Base-by-base conservation (phyloP, 2,888 invertebrate species). In the Piscicola geometra region DNA sequence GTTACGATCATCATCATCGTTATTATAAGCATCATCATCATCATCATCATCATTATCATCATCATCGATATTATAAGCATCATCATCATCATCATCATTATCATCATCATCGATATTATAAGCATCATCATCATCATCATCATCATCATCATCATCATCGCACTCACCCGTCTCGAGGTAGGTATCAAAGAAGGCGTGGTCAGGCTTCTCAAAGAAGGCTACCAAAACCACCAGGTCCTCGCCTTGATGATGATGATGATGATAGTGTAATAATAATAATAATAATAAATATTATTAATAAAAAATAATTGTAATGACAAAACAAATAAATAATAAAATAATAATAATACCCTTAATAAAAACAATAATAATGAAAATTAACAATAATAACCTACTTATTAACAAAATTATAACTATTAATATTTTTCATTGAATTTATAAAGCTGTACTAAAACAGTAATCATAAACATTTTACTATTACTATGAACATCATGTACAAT, bases 201-300 rank as follows among this genome's bases (percentile, higher is more conserved):
- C 82, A 1, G 82, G 80, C n/a, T 83, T 83, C 25, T 85, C 82
- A 81, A 88, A 89, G 82, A 88, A 87, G 18, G 87, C 89, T 74
- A 89, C 82, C 30, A 21, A 21, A 25, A 41, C 12, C 68, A 56
- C 60, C 12, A 25, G n/a, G n/a, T n/a, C 25, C 5, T 25, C 25
- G n/a, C 60, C 60, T 56, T 41, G 41, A 41, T 15, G 41, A 41
- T 41, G 41, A n/a, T n/a, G n/a, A n/a, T n/a, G n/a, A n/a, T n/a
- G n/a, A n/a, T n/a, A n/a, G n/a, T n/a, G n/a, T n/a, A n/a, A n/a
- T n/a, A 33, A 15, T n/a, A n/a, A n/a, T n/a, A n/a, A n/a, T n/a
- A n/a, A n/a, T n/a, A n/a, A n/a, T n/a, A n/a, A n/a, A n/a, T n/a
- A n/a, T n/a, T n/a, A n/a, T n/a, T n/a, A n/a, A n/a, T n/a, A n/a